phyloP scores from a whole-genome alignment of 2,797 vertebrate genomes.

The Darevskia nairensis region DNA sequence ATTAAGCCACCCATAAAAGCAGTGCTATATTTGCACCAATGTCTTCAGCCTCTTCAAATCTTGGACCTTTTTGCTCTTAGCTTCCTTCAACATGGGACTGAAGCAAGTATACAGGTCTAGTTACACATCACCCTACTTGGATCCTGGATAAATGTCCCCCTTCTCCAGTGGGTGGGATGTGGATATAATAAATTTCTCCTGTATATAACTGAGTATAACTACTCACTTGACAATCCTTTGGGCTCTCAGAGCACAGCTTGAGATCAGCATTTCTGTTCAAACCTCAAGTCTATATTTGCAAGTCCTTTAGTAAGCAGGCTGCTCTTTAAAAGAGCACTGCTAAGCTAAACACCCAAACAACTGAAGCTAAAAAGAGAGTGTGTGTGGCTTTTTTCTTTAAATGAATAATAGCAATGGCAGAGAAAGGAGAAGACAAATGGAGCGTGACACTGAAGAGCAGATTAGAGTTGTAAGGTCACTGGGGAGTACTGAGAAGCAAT shows the following conservation, averaged over 20 bases:
- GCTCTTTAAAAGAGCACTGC: neutral
- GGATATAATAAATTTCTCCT: neutral
- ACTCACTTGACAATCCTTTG: neutral
- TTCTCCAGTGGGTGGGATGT: neutral
- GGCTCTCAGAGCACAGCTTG: neutral
- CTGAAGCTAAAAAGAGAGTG: conserved; percentile 7
- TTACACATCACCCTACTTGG: neutral
- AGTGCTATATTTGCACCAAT: too few species aligned
- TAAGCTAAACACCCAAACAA: neutral
- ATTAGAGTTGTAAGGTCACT: conserved; percentile 30
- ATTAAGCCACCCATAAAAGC: too few species aligned
- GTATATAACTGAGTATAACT: neutral
- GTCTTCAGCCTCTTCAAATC: neutral
- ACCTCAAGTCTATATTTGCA: neutral
- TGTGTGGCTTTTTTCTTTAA: neutral
- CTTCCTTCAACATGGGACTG: neutral
- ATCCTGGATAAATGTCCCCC: neutral
- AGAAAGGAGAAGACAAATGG: neutral
- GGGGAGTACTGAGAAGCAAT: conserved; percentile 49
- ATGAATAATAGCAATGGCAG: conserved; percentile 21
- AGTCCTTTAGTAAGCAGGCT: conserved; percentile 18
- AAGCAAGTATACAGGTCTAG: neutral
- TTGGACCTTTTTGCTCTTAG: neutral
- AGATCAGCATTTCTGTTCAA: neutral
- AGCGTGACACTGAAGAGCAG: conserved; percentile 5